Conservation (phyloP, 1,140 invertebrate genomes). For the Mamestra configurata region DNA sequence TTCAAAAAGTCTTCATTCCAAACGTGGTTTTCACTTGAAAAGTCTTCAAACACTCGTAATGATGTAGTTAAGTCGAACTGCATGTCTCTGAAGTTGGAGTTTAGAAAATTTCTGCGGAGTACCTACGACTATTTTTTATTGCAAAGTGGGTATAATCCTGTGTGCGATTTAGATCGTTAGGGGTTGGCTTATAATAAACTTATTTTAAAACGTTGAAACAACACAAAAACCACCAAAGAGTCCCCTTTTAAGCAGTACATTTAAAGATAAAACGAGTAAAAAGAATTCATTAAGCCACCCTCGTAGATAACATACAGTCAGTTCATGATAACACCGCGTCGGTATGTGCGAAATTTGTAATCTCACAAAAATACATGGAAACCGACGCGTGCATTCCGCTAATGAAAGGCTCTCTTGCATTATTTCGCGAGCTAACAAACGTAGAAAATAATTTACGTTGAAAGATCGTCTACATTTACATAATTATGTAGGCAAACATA, state of each 20-base stretch:
- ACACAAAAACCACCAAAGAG: neutral
- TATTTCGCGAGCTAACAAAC: conserved; percentile 75
- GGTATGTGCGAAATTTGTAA: conserved; percentile 62
- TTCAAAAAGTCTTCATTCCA: conserved; percentile 36
- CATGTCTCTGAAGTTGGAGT: conserved; percentile 28
- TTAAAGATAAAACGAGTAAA: neutral
- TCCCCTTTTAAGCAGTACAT: neutral
- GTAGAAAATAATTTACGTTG: conserved; percentile 80
- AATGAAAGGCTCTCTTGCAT: conserved; percentile 73
- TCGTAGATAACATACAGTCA: conserved; percentile 32
- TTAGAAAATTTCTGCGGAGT: conserved; percentile 20
- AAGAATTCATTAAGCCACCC: neutral
- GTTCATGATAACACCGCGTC: conserved; percentile 54
- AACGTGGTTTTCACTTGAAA: conserved; percentile 30
- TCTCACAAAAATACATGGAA: conserved; percentile 67
- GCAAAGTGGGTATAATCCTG: conserved; percentile 13
- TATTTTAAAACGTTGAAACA: neutral
- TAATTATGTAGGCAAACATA: conserved; percentile 83
- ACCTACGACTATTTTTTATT: conserved; percentile 28
- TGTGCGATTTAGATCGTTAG: neutral
- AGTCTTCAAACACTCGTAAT: conserved; percentile 40
- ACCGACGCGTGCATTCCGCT: conserved; percentile 67
- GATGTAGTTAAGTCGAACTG: conserved; percentile 42
- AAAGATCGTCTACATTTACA: conserved; percentile 79
- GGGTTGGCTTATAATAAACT: conserved; percentile 10